Percentiles rank a stretch among this genome's conserved stretches.
Evolutionary conservation across 2,797 vertebrate genomes (phyloP).

Genomic region (Petrocephalus sullivani): DNA sequence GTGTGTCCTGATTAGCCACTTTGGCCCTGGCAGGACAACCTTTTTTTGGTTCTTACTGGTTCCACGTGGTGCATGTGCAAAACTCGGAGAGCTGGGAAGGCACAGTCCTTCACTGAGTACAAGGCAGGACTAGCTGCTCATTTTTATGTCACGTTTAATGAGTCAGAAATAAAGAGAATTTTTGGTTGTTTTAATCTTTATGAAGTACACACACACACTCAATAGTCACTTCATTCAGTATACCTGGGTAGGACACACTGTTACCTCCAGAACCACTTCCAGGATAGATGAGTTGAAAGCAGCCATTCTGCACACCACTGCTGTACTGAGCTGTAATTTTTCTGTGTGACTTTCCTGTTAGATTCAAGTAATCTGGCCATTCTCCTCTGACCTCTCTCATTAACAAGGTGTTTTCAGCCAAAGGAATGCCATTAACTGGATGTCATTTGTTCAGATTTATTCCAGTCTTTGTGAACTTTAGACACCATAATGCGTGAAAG

Average conservation of each 20-base stretch:
- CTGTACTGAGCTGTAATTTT: background rate
- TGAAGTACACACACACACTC: background rate
- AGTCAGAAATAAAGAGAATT: background rate
- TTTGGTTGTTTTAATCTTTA: background rate
- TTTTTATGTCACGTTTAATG: background rate
- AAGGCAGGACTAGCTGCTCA: background rate
- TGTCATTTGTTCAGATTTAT: background rate
- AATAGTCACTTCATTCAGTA: background rate
- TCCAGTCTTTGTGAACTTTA: background rate
- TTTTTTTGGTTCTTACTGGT: constrained; percentile 4
- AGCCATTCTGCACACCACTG: background rate
- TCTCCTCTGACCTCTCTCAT: background rate
- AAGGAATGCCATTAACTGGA: background rate
- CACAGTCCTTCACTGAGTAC: background rate
- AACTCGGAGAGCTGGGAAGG: constrained; percentile 18
- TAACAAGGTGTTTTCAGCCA: background rate
- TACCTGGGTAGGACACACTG: background rate
- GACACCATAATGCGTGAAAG: background rate
- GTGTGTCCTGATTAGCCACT: constrained; percentile 65
- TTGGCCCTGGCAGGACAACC: constrained; percentile 47
- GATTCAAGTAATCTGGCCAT: background rate
- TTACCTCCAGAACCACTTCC: background rate
- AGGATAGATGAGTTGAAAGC: background rate
- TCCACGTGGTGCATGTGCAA: background rate
- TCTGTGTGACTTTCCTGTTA: background rate